These are phyloP conservation scores for Hypena proboscidalis DNA, from an alignment of 2,888 invertebrate species.

Conservation along the genomic window DNA sequence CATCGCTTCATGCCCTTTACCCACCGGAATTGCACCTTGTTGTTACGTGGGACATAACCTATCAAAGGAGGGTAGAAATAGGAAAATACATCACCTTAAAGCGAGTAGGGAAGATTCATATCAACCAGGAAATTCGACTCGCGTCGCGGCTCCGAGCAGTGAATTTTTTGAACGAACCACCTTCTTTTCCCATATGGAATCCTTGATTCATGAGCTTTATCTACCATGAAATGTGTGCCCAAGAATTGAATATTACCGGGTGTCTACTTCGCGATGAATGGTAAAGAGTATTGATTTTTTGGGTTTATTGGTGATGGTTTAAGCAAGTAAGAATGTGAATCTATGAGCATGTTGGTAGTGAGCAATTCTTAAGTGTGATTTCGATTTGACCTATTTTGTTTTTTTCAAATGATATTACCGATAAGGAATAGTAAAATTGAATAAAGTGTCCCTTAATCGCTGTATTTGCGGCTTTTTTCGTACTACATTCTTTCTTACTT, in stretches of 20 bases:
- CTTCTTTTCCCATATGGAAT: slow-evolving; percentile 77
- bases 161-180: slow-evolving; percentile 76
- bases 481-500: too few species aligned
- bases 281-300: slow-evolving; percentile 56
- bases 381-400: too few species aligned
- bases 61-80: slow-evolving; percentile 71
- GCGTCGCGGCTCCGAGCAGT: slow-evolving; percentile 69
- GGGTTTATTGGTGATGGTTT: slow-evolving; percentile 7
- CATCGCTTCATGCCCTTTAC: slow-evolving; percentile 20
- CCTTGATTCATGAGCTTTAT: slow-evolving; percentile 84
- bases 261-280: slow-evolving; percentile 66
- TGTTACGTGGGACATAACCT: slow-evolving; percentile 49
- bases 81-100: slow-evolving; percentile 85
- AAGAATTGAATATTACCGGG: slow-evolving; percentile 76
- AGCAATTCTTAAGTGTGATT: too few species aligned
- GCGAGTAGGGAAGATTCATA: slow-evolving; percentile 84
- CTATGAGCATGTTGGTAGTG: too few species aligned
- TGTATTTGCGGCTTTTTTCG: too few species aligned
- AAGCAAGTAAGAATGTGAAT: too few species aligned
- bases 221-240: slow-evolving; percentile 79
- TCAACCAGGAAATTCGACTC: slow-evolving; percentile 82
- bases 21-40: slow-evolving; percentile 32
- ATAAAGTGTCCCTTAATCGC: too few species aligned
- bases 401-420: too few species aligned
- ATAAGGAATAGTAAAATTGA: too few species aligned